phyloP scores from a whole-genome alignment of 2,113 vertebrate genomes.

The Dromaius novaehollandiae region DNA sequence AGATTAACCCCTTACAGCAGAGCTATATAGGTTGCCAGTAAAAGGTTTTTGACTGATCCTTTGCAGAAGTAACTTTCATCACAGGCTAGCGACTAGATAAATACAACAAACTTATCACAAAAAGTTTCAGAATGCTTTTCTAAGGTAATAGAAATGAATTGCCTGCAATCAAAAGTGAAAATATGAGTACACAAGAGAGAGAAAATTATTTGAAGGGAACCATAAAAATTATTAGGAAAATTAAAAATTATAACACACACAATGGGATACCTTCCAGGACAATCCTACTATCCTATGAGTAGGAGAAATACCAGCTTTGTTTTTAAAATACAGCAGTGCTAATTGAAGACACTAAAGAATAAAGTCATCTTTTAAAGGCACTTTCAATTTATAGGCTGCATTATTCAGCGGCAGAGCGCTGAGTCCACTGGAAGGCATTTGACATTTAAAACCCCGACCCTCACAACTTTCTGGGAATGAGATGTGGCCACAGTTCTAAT shows the following conservation, averaged over 20 bases:
- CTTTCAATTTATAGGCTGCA: not conserved
- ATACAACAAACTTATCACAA: conserved; percentile 35
- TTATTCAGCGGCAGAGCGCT: conserved; percentile 6
- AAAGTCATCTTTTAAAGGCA: conserved; percentile 11
- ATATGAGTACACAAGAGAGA: conserved; percentile 20
- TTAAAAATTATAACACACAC: not conserved
- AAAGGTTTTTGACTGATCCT: conserved; percentile 40
- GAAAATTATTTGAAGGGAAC: conserved; percentile 27
- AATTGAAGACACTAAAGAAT: conserved; percentile 28
- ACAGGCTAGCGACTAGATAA: conserved; percentile 57
- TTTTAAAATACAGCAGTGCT: conserved; percentile 40
- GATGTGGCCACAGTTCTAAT: not conserved
- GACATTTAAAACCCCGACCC: not conserved
- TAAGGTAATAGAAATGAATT: conserved; percentile 64
- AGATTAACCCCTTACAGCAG: conserved; percentile 57
- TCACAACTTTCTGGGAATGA: not conserved
- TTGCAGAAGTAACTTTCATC: conserved; percentile 52
- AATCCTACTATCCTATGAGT: not conserved
- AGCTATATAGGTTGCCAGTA: conserved; percentile 44
- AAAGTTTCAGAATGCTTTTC: conserved; percentile 53
- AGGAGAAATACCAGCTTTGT: conserved; percentile 2
- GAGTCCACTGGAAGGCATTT: conserved; percentile 6
- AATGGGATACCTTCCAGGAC: not conserved
- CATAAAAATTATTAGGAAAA: conserved; percentile 41
- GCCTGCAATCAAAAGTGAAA: conserved; percentile 50